A percentile compares a stretch with the other conserved stretches of the same genome.
Evolutionary conservation across 2,888 invertebrate genomes (phyloP).

Genomic region (Baronia brevicornis): DNA sequence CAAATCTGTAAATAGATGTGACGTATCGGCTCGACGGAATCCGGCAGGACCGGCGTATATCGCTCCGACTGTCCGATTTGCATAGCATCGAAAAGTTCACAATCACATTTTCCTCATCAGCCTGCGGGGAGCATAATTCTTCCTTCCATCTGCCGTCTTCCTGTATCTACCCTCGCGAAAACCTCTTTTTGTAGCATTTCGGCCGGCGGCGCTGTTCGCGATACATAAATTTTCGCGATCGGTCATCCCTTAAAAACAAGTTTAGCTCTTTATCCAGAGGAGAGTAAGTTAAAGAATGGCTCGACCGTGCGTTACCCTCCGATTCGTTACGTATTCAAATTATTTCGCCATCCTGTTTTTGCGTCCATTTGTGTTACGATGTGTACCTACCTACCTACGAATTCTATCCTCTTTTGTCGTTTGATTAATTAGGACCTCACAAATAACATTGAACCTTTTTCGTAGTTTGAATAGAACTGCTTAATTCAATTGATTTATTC

Average conservation of each 20-base stretch:
- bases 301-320: constrained; percentile 62
- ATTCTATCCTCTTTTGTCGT: constrained; percentile 42
- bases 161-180: constrained; percentile 62
- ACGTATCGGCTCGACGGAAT: constrained; percentile 43
- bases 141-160: constrained; percentile 71
- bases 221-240: constrained; percentile 74
- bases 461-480: constrained; percentile 15
- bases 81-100: constrained; percentile 71
- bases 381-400: constrained; percentile 43
- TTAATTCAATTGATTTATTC: constrained; percentile 15
- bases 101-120: constrained; percentile 75
- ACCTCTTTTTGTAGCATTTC: constrained; percentile 63
- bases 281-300: constrained; percentile 70
- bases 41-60: constrained; percentile 46
- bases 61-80: constrained; percentile 63
- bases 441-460: constrained; percentile 20
- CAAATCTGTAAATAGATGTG: constrained; percentile 47
- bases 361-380: constrained; percentile 55
- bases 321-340: constrained; percentile 74
- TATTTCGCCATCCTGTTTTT: constrained; percentile 68
- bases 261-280: constrained; percentile 71
- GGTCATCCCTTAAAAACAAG: constrained; percentile 77
- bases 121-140: constrained; percentile 71
- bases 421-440: constrained; percentile 47
- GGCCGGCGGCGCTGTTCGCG: constrained; percentile 67